These are phyloP conservation scores for Eulemur albifrons DNA, from an alignment of 2,797 vertebrate species.

Conservation along the genomic window DNA sequence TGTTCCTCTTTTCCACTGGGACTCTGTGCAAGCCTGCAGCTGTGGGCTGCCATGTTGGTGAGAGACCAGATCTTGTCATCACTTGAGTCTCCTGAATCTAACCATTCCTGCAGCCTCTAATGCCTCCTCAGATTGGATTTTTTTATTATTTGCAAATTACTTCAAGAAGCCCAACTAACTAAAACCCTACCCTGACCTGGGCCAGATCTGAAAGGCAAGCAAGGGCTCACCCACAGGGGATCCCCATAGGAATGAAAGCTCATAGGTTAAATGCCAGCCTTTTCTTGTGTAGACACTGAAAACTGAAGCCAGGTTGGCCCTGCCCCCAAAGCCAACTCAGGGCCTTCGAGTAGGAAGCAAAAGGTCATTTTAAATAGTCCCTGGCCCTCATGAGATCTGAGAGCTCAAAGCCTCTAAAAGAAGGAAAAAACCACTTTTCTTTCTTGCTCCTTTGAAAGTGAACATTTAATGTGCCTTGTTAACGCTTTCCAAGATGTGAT, in stretches of 20 bases:
- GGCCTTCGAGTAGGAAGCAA: neutral
- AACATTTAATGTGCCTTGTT: neutral
- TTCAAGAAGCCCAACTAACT: neutral
- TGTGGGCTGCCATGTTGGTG: neutral
- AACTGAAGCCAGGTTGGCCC: neutral
- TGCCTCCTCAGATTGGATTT: neutral
- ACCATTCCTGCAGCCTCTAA: neutral
- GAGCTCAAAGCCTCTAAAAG: neutral
- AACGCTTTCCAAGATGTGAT: slow-evolving; percentile 42
- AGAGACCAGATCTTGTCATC: neutral
- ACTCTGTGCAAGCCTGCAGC: neutral
- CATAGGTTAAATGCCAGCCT: neutral
- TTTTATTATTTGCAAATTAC: neutral
- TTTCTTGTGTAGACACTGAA: neutral
- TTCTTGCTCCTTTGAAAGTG: slow-evolving; percentile 20
- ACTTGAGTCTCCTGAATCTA: neutral
- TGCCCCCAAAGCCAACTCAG: neutral
- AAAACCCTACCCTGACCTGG: neutral
- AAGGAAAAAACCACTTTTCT: neutral
- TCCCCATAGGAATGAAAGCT: neutral
- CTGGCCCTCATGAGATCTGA: neutral
- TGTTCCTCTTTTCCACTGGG: neutral
- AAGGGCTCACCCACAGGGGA: neutral
- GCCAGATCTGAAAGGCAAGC: neutral
- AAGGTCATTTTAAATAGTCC: neutral